Percentiles rank a stretch among this genome's conserved stretches.
phyloP scores from a whole-genome alignment of 2,113 vertebrate genomes.

The Ochotona princeps region DNA sequence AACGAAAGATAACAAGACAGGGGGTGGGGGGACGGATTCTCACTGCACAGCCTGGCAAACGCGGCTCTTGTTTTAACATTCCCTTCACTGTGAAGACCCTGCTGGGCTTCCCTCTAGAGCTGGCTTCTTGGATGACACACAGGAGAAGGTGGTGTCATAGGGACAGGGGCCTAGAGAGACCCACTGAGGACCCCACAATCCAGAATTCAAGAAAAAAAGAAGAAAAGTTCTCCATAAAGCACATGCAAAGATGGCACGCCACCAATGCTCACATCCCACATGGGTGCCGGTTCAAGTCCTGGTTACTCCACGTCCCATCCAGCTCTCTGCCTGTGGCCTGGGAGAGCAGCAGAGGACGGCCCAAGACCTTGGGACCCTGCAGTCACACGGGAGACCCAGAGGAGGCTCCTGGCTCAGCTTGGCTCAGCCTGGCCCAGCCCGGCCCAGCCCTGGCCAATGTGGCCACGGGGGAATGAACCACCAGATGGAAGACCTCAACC shows the following conservation, averaged over 20 bases:
- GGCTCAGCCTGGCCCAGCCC: too few relatives aligned
- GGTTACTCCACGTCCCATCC: too few relatives aligned
- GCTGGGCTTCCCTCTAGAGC: neutral
- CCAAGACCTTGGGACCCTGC: too few relatives aligned
- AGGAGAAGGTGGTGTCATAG: neutral
- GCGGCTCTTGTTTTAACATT: constrained; percentile 47
- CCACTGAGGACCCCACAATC: neutral
- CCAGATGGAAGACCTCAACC: neutral
- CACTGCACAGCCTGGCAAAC: constrained; percentile 50
- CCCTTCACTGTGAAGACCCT: neutral
- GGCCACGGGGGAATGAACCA: too few relatives aligned
- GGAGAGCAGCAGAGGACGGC: too few relatives aligned
- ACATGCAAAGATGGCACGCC: neutral
- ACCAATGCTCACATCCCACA: too few relatives aligned
- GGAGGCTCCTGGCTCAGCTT: too few relatives aligned
- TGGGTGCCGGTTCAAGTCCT: too few relatives aligned
- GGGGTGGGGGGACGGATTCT: neutral
- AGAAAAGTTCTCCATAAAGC: neutral
- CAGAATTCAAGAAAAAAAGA: neutral
- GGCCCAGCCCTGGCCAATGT: too few relatives aligned
- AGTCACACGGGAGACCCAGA: too few relatives aligned
- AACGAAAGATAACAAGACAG: neutral
- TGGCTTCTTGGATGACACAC: constrained; percentile 28
- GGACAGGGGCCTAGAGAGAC: neutral
- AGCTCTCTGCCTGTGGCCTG: too few relatives aligned